Evolutionary conservation across 2,113 vertebrate genomes (phyloP).

Genomic region (Mixornis gularis): DNA sequence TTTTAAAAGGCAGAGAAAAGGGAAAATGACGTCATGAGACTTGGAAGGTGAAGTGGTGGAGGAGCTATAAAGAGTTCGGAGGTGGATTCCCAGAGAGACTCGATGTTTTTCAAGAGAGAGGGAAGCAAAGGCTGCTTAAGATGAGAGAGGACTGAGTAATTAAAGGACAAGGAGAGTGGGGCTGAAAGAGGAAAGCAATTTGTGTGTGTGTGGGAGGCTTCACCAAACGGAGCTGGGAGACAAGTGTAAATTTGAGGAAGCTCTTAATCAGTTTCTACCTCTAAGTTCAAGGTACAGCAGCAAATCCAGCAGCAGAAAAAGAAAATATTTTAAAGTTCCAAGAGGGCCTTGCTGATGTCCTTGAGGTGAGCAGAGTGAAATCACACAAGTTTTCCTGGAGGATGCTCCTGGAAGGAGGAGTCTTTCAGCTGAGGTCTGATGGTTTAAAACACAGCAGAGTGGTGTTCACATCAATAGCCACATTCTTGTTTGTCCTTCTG

Average conservation of each 20-base stretch:
- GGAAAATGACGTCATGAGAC: background rate
- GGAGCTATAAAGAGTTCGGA: background rate
- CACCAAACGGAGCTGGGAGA: background rate
- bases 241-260: background rate
- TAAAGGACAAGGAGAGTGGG: background rate
- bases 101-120: background rate
- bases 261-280: background rate
- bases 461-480: background rate
- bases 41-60: background rate
- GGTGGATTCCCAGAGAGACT: background rate
- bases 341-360: background rate
- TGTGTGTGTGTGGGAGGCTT: background rate
- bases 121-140: background rate
- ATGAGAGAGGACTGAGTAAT: background rate
- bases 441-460: background rate
- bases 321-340: background rate
- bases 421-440: background rate
- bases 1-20: background rate
- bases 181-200: background rate
- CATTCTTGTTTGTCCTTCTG: background rate
- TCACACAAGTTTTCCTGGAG: background rate
- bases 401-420: background rate
- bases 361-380: background rate
- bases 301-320: background rate
- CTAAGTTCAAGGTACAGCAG: background rate